phyloP scores from a whole-genome alignment of 2,888 invertebrate genomes.

The Dicyrtoma fusca region DNA sequence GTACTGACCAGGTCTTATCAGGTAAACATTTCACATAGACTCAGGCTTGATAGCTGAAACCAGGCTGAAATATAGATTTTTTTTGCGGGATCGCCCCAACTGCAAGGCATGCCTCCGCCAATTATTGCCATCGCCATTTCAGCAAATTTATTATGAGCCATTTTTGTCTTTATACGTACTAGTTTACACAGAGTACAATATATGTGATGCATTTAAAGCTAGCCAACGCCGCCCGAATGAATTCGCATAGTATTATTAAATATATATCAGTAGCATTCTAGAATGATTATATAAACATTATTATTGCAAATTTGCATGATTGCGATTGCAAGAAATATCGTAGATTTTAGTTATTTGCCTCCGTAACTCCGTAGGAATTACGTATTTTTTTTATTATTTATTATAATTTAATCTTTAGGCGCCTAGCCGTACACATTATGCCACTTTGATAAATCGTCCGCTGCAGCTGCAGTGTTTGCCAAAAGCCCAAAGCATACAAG shows the following conservation, averaged over 20 bases:
- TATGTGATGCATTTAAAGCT: not conserved
- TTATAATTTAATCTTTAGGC: not conserved
- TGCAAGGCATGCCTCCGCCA: conserved; percentile 37
- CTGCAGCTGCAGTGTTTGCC: too few relatives aligned
- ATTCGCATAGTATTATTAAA: conserved; percentile 4
- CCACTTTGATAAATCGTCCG: too few relatives aligned
- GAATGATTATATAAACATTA: too few relatives aligned
- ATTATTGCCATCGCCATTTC: conserved; percentile 13
- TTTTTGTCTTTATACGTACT: not conserved
- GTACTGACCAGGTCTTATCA: conserved; percentile 46
- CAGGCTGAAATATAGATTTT: conserved; percentile 11
- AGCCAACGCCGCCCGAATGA: not conserved
- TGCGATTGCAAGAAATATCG: conserved; percentile 1
- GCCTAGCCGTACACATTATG: not conserved
- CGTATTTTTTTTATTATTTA: not conserved
- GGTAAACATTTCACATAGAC: conserved; percentile 43
- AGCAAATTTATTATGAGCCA: not conserved
- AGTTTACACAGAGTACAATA: too few relatives aligned
- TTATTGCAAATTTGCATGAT: conserved; percentile 2
- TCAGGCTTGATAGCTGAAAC: not conserved
- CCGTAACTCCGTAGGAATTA: not conserved
- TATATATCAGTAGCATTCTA: too few relatives aligned
- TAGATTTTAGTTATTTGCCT: not conserved
- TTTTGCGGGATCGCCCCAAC: conserved; percentile 22
- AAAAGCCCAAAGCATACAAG: too few relatives aligned